A percentile compares a stretch with the other conserved stretches of the same genome.
phyloP scores from a whole-genome alignment of 2,797 vertebrate species.

The Sus cebifrons region DNA sequence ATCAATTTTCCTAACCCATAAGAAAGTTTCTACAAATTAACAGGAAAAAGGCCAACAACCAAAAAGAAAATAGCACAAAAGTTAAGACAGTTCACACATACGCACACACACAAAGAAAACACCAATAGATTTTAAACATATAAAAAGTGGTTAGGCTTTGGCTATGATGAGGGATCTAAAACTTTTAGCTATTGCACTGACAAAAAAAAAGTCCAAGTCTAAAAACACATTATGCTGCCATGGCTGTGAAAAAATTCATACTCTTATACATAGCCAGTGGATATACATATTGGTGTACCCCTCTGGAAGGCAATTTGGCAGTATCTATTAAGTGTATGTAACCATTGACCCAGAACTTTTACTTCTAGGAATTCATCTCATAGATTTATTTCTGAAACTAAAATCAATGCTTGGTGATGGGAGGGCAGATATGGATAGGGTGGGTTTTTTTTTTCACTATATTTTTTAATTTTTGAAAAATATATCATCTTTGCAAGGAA shows the following conservation, averaged over 20 bases:
- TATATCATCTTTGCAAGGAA: background rate
- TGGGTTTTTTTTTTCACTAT: background rate
- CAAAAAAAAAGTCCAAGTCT: conserved; percentile 36
- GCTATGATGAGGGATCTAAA: background rate
- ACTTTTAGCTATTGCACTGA: background rate
- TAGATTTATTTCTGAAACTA: background rate
- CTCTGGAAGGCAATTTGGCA: background rate
- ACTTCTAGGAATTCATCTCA: conserved; percentile 22
- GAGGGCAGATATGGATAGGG: background rate
- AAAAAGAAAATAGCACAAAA: conserved; percentile 24
- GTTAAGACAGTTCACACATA: background rate
- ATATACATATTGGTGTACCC: background rate
- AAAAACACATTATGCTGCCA: background rate
- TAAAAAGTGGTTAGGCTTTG: background rate
- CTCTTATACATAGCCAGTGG: background rate
- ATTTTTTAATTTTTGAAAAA: background rate
- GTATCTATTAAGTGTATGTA: background rate
- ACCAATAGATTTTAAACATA: conserved; percentile 44
- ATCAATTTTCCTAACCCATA: conserved; percentile 24
- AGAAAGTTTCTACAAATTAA: conserved; percentile 5
- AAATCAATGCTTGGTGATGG: background rate
- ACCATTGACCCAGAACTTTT: background rate
- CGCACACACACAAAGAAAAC: background rate
- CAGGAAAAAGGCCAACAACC: background rate
- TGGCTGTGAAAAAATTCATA: background rate